These are phyloP conservation scores for Listrodromus nycthemerus DNA, from an alignment of 2,888 invertebrate species.

Conservation along the genomic window DNA sequence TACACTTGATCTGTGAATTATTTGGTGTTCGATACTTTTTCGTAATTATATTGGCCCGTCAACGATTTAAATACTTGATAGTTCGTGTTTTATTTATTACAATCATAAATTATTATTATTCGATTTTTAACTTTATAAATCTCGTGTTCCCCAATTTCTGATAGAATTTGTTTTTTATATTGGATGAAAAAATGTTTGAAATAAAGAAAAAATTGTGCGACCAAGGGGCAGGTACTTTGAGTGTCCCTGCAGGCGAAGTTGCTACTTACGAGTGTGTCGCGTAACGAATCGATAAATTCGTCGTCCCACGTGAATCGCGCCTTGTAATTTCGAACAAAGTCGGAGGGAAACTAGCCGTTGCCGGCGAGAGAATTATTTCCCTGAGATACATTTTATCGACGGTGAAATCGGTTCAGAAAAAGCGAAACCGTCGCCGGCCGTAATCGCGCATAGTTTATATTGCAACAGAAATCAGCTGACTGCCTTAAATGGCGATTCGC, in stretches of 20 bases:
- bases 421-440: slow-evolving; percentile 13
- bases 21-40: no score
- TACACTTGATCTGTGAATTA: background rate
- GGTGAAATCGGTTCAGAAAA: slow-evolving; percentile 21
- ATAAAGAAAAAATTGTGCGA: background rate
- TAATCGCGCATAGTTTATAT: slow-evolving; percentile 36
- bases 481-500: slow-evolving; percentile 30
- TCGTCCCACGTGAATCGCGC: slow-evolving; percentile 32
- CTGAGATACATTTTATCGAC: slow-evolving; percentile 32
- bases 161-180: no score
- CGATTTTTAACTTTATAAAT: background rate
- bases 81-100: no score
- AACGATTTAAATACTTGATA: no score
- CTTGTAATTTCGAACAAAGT: background rate
- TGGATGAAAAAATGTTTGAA: background rate
- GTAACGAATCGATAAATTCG: slow-evolving; percentile 50
- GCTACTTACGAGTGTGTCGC: slow-evolving; percentile 53
- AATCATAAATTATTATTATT: no score
- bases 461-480: slow-evolving; percentile 1
- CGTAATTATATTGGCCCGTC: no score
- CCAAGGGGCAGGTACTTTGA: background rate
- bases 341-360: background rate
- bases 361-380: background rate
- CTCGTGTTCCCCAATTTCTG: no score
- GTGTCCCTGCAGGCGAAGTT: slow-evolving; percentile 30